Evolutionary conservation across 2,888 invertebrate species (phyloP), one percentile per base, ranked within the genome.

Genomic region (Sisyra terminalis): DNA sequence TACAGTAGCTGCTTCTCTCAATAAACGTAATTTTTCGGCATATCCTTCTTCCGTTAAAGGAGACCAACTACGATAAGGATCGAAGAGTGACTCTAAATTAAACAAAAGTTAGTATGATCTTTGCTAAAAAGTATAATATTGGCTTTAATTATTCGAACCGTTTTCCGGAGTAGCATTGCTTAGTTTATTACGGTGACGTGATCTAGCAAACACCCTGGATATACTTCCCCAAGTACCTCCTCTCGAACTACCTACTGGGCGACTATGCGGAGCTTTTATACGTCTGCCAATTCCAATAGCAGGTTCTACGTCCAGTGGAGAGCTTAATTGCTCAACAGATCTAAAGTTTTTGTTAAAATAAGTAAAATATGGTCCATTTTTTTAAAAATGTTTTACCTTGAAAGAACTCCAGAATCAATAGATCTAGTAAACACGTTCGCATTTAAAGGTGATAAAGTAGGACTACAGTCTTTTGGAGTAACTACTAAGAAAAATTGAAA

Each of bases 151-250:
- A 36, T 24, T 24, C 36, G 6, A 36, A 43, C 75, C 73, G 55
- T 77, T 75, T 56, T 76, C 78, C 51, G 79, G 79, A 46, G 70
- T 64, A 16, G 76, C 72, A 51, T 70, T 73, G 32, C 70, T 70
- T 32, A 74, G 73, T 55, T 85, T 80, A 58, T 81, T 84, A 61
- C 88, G 77, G 59, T 88, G 86, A 39, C 87, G 71, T 48, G 84
- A 82, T 43, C 89, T 69, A 0, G 89, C 86, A 55, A 90, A 90
- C 24, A 90, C 89, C 49, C 89, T 71, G 1, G 87, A 88, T 59
- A 90, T 90, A 53, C 87, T 87, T 42, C 89, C 89, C 89, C 89
- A 90, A 1, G 85, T 83, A 14, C 81, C 79, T 11, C 86, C 86
- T 2, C 84, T 71, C 0, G 78, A 77, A 38, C 66, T 45, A 57